Base-by-base conservation (phyloP, 2,888 invertebrate genomes). In the Ennomos fuscantarius region DNA sequence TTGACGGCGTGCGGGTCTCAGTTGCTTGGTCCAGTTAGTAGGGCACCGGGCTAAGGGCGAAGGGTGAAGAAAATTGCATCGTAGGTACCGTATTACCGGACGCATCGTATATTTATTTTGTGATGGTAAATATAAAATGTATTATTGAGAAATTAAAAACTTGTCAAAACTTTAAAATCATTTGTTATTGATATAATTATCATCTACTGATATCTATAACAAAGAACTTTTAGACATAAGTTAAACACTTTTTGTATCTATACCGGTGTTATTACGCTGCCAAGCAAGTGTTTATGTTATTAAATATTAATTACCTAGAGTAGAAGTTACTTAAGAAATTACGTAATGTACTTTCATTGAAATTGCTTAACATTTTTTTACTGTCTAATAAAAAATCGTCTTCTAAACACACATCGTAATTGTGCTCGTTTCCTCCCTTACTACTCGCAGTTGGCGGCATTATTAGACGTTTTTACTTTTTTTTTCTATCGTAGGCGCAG, bases 401-500 rank as follows among this genome's bases (percentile, higher is more conserved):
- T 60, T 55, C 58, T 24, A 58, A 58, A 57, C 55, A 60, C 58
- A 54, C 63, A 60, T 63, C 62, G 3, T 66, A 61, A 66, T 66
- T 63, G 62, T 61, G 40, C 63, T 63, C 66, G 68, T 66, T 69
- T 60, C 56, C 70, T 77, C 71, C 78, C 74, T 78, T 80, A 78
- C 80, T 75, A 70, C 57, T 65, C 63, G 55, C 51, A 60, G 69
- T 69, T 66, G 69, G 62, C 60, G 69, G 64, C 62, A 69, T 68
- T 70, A 64, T 66, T 67, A 63, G 69, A 65, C 72, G 24, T 76
- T 76, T 75, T 68, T 68, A 63, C 54, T 60, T 68, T 55, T 68
- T 70, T 76, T 82, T 79, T 77, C 66, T 63, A 24, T 42, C 66
- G 83, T 90, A 89, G 89, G 90, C 66, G 83, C 91, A 89, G 89